Evolutionary conservation across 2,888 invertebrate species (phyloP).

Genomic region (Lypha dubia): DNA sequence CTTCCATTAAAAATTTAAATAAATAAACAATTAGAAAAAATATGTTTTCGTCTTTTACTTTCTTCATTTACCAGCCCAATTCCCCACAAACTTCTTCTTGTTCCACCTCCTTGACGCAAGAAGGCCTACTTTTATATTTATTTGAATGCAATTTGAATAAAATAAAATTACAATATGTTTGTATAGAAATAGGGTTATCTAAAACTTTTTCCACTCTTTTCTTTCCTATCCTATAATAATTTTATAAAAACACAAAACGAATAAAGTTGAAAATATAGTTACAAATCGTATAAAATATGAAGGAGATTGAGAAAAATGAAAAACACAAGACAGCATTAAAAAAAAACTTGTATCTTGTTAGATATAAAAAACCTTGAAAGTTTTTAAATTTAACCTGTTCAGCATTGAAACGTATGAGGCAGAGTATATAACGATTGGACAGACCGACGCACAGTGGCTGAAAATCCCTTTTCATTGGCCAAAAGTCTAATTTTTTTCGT

Average conservation of each 20-base stretch:
- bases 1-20: neutral
- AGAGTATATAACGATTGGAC: neutral
- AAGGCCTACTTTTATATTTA: constrained; percentile 56
- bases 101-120: neutral
- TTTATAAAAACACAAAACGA: constrained; percentile 33
- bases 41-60: constrained; percentile 38
- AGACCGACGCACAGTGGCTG: neutral
- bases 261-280: constrained; percentile 51
- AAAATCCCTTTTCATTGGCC: no score
- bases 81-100: neutral
- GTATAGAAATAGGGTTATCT: constrained; percentile 35
- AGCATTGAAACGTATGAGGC: constrained; percentile 19
- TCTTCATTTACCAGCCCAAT: neutral
- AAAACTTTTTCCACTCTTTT: constrained; percentile 18
- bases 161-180: constrained; percentile 62
- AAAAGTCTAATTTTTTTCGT: no score
- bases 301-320: constrained; percentile 10
- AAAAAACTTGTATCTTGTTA: constrained; percentile 63
- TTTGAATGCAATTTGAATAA: constrained; percentile 60
- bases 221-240: constrained; percentile 29
- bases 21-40: constrained; percentile 19
- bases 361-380: constrained; percentile 68
- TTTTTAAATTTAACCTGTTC: constrained; percentile 68
- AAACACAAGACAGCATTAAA: neutral
- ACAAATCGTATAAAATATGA: constrained; percentile 63